Base-by-base conservation (phyloP, 2,888 invertebrate species). In the Pammene aurita region DNA sequence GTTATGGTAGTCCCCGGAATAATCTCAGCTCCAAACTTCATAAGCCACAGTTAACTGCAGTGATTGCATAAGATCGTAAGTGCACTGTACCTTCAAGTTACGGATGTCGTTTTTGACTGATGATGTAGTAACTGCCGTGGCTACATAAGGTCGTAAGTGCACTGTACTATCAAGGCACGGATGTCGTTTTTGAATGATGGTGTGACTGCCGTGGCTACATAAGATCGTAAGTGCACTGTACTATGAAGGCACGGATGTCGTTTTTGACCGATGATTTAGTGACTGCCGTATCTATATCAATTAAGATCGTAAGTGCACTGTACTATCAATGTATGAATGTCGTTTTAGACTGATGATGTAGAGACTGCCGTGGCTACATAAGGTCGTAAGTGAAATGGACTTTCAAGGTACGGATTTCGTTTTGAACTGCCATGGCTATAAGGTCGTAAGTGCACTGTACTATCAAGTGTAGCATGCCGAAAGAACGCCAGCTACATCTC, bases 11-110 rank as follows among this genome's bases (percentile, higher is more conserved):
- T 26, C 26, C 26, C 1, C 16, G 16, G 10, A 26, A 52, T 52
- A 26, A 26, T 2, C 18, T 50, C 35, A 55, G 41, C 48, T 48
- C 34, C n/a, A 35, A 60, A 48, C 60, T 61, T 48, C 48, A 48
- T 35, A 48, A 16, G 48, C 48, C 35, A n/a, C 26, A 44, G 34
- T n/a, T 2, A 48, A 16, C 35, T 26, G 26, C 26, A 16, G 7
- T 9, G 1, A n/a, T 18, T 13, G 7, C 5, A 57, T 35, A 48
- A 48, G 10, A 35, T 11, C 11, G 34, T 46, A 48, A 60, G 34
- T 35, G 7, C 6, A 14, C 7, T 7, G 34, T 14, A 16, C 6
- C 35, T 10, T 48, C 11, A 46, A 26, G 14, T 46, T 14, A 35
- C 5, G 13, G 9, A 13, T n/a, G 46, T 5, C 13, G 11, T 60